Conservation (phyloP, 2,888 invertebrate species). For the Cephus sareptanus region DNA sequence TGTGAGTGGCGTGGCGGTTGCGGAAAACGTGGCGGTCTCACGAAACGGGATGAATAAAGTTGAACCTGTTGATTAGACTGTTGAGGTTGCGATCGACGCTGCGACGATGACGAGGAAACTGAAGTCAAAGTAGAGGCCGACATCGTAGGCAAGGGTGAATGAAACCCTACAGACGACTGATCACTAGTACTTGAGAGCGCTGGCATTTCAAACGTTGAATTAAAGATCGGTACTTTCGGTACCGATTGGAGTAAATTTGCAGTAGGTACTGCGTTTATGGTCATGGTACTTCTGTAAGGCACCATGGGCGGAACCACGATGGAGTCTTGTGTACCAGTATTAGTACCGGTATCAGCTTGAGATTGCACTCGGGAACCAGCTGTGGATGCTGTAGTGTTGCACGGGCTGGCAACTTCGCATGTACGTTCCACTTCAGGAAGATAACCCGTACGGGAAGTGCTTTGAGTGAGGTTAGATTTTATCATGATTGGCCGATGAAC, state of each 20-base stretch:
- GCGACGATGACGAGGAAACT: not conserved
- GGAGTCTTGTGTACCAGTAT: not conserved
- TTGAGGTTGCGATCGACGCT: not conserved
- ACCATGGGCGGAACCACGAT: slow-evolving; percentile 1
- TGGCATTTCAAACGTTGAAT: not conserved
- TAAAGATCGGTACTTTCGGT: not conserved
- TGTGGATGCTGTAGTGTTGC: slow-evolving; percentile 21
- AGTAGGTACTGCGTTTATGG: slow-evolving; percentile 45
- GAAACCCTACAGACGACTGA: not conserved
- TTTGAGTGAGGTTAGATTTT: not conserved
- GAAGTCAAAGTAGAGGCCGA: not conserved
- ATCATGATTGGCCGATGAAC: not conserved
- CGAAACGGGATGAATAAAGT: not conserved
- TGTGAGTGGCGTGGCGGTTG: not conserved
- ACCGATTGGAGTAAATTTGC: slow-evolving; percentile 39
- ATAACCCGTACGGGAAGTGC: not conserved
- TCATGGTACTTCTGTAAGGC: slow-evolving; percentile 26
- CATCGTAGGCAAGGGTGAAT: not conserved
- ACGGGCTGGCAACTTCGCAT: slow-evolving; percentile 6
- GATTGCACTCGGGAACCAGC: not conserved
- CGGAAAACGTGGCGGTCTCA: not conserved
- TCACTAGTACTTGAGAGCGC: not conserved
- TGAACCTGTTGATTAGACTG: not conserved
- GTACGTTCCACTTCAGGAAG: not conserved
- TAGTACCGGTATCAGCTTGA: not conserved